phyloP scores from a whole-genome alignment of 2,113 vertebrate species.

The Bos taurus region ARS-UCD2.0 NC_037347.1:11049001-11049500 shows the following conservation, averaged over 20 bases:
- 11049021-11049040: conserved; percentile 66
- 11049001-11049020: conserved; percentile 72
- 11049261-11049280: neutral
- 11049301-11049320: neutral
- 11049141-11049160: neutral
- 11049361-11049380: neutral
- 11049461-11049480: neutral
- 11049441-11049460: neutral
- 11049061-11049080: conserved; percentile 67
- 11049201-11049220: neutral
- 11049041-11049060: conserved; percentile 66
- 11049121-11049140: neutral
- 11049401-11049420: neutral
- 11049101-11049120: neutral
- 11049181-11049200: neutral
- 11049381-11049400: neutral
- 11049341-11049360: neutral
- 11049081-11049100: conserved; percentile 38
- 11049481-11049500: neutral
- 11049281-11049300: neutral
- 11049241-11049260: neutral
- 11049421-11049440: neutral
- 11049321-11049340: neutral
- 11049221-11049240: neutral
- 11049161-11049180: neutral